A percentile compares a stretch with the other conserved stretches of the same genome.
These are phyloP conservation scores for Neoseiulus cucumeris DNA, from an alignment of 1,140 invertebrate species.

Conservation along the genomic window DNA sequence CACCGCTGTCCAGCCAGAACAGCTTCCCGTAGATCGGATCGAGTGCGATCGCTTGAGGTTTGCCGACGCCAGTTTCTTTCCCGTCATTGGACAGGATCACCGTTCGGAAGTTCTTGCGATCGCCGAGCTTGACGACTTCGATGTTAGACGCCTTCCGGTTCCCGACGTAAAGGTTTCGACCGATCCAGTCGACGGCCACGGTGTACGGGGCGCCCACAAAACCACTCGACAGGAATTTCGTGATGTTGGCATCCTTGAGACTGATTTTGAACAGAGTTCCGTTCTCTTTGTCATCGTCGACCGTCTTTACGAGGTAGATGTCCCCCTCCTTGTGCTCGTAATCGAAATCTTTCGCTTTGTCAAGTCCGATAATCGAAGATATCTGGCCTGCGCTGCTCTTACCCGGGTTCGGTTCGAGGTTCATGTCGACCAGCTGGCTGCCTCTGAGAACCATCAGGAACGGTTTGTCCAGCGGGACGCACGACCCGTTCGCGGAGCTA, in stretches of 20 bases:
- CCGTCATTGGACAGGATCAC: constrained; percentile 80
- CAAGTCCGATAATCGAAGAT: constrained; percentile 71
- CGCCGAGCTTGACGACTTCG: constrained; percentile 52
- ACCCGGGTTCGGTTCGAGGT: constrained; percentile 39
- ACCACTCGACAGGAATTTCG: constrained; percentile 51
- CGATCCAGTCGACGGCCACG: constrained; percentile 88
- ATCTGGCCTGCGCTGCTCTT: constrained; percentile 49
- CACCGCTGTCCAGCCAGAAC: constrained; percentile 91
- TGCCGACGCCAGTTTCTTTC: constrained; percentile 57
- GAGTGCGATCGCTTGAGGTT: constrained; percentile 63
- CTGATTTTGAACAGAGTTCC: constrained; percentile 64
- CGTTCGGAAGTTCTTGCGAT: constrained; percentile 42
- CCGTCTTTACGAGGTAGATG: constrained; percentile 61
- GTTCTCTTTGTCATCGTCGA: constrained; percentile 33
- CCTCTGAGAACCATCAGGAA: constrained; percentile 79
- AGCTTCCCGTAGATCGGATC: constrained; percentile 77
- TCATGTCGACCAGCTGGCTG: constrained; percentile 64
- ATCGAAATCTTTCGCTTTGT: constrained; percentile 68
- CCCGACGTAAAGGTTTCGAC: constrained; percentile 79
- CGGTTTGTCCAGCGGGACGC: constrained; percentile 59
- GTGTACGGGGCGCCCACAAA: constrained; percentile 73
- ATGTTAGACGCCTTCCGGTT: constrained; percentile 78
- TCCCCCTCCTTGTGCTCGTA: constrained; percentile 63
- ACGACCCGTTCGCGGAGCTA: constrained; percentile 43
- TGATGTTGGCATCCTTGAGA: constrained; percentile 65